A percentile compares a stretch with the other conserved stretches of the same genome.
Conservation (phyloP, 2,113 vertebrate species). For the Globicephala melas region DNA sequence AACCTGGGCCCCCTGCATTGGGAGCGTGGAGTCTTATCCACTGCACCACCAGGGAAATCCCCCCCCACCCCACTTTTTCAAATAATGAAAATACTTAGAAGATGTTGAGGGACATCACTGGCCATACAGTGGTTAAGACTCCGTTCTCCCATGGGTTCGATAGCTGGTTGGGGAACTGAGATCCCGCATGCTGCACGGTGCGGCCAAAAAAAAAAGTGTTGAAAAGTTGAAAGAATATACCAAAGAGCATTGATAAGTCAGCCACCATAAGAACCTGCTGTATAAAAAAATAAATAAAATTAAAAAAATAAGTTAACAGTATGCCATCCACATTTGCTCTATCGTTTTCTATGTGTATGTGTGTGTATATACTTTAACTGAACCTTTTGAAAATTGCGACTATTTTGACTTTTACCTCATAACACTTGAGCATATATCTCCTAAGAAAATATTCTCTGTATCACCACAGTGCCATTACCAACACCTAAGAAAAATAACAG, state of each 20-base stretch:
- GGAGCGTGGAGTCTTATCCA: no score
- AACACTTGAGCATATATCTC: not conserved
- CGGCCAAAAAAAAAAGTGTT: not conserved
- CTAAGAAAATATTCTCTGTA: not conserved
- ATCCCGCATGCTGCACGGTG: not conserved
- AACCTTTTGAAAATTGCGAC: constrained; percentile 21
- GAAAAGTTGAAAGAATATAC: not conserved
- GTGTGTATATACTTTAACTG: not conserved
- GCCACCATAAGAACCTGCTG: no score
- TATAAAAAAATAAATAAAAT: no score
- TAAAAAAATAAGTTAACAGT: not conserved
- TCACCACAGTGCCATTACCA: not conserved
- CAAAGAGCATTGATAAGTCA: not conserved
- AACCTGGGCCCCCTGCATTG: no score
- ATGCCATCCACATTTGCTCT: not conserved
- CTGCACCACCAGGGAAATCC: no score
- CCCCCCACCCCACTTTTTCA: not conserved
- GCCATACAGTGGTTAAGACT: not conserved
- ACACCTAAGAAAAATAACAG: constrained; percentile 3
- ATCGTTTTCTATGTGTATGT: not conserved
- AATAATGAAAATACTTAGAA: constrained; percentile 1
- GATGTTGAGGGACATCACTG: not conserved
- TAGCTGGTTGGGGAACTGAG: not conserved
- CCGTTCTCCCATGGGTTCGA: not conserved
- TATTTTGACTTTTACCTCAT: constrained; percentile 4